phyloP scores from a whole-genome alignment of 2,888 invertebrate genomes.

The Lithophane leautieri region DNA sequence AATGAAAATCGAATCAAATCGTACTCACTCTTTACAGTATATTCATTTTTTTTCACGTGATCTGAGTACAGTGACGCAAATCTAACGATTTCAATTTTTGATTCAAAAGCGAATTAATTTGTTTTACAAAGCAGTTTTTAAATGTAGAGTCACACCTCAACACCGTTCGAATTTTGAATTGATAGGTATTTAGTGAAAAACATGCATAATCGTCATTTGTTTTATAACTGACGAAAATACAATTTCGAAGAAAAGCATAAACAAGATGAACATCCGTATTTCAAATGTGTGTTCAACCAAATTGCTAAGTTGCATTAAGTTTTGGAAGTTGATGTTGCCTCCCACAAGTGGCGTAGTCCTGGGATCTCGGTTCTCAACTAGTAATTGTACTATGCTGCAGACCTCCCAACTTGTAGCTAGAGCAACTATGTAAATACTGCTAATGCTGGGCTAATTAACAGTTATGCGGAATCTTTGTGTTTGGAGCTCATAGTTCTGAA shows the following conservation, averaged over 20 bases:
- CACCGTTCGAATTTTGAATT: too few relatives aligned
- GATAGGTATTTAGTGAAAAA: not conserved
- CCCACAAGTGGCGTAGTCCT: conserved; percentile 35
- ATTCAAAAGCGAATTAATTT: not conserved
- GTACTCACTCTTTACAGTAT: not conserved
- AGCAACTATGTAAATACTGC: conserved; percentile 39
- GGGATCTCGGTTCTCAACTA: conserved; percentile 59
- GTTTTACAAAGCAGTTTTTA: not conserved
- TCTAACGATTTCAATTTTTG: too few relatives aligned
- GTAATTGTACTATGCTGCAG: conserved; percentile 63
- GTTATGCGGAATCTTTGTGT: conserved; percentile 32
- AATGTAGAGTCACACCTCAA: not conserved
- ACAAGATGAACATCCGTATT: conserved; percentile 8
- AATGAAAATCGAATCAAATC: not conserved
- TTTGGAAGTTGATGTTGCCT: conserved; percentile 33
- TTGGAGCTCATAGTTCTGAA: not conserved
- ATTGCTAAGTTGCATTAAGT: conserved; percentile 41
- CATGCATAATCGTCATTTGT: not conserved
- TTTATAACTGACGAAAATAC: not conserved
- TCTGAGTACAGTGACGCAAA: not conserved
- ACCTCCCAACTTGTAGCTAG: conserved; percentile 42
- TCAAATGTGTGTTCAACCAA: conserved; percentile 9
- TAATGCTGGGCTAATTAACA: conserved; percentile 50
- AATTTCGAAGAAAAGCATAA: conserved; percentile 1
- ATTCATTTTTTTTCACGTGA: not conserved